Conservation (phyloP, 2,797 vertebrate genomes). For the Falco naumanni region DNA sequence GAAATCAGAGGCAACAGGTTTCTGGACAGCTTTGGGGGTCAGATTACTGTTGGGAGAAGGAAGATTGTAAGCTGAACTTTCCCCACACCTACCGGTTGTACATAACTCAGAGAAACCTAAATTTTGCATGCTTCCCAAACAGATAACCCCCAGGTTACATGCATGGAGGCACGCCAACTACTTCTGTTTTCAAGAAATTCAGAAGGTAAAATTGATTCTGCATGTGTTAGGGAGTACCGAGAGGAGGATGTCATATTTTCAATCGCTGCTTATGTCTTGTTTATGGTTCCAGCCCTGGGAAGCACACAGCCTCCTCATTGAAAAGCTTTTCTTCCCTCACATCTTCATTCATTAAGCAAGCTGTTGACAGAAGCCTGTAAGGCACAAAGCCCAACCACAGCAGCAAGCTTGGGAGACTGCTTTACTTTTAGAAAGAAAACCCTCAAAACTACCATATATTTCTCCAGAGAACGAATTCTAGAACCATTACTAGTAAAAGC, state of each 20-base stretch:
- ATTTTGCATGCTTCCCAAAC: fast-evolving
- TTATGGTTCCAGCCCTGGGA: constrained; percentile 9
- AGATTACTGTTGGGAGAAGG: background rate
- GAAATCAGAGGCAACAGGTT: background rate
- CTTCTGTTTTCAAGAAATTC: background rate
- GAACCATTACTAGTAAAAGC: constrained; percentile 5
- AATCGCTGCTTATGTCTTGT: background rate
- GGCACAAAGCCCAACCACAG: background rate
- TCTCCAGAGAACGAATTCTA: constrained; percentile 2
- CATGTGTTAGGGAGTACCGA: background rate
- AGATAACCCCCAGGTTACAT: background rate
- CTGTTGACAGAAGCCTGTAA: constrained; percentile 12
- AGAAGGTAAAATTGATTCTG: background rate
- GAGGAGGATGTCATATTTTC: background rate
- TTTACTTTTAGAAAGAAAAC: constrained; percentile 36
- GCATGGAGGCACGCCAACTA: background rate
- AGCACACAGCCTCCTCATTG: background rate
- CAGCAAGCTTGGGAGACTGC: background rate
- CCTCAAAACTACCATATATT: background rate
- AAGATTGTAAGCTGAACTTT: background rate
- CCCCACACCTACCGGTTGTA: background rate
- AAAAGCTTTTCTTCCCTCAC: constrained; percentile 27
- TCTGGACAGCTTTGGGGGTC: background rate
- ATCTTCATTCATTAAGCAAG: constrained; percentile 53
- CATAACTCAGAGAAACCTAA: background rate